phyloP scores from a whole-genome alignment of 2,113 vertebrate genomes.

The Nyctereutes procyonoides region DNA sequence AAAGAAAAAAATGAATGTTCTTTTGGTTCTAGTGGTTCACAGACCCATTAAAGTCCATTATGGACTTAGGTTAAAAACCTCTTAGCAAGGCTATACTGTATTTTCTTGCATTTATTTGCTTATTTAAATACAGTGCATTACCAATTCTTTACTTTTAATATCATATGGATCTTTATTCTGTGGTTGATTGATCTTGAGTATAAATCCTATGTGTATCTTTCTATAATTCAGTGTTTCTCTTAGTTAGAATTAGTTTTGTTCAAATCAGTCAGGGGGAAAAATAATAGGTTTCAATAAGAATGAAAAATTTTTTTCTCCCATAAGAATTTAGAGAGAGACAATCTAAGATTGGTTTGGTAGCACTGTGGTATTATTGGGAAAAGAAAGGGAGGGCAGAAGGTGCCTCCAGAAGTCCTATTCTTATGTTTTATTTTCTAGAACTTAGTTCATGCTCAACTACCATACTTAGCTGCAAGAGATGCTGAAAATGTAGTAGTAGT shows the following conservation, averaged over 20 bases:
- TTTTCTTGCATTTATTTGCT: conserved; percentile 54
- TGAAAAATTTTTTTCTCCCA: background rate
- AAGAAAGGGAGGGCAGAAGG: background rate
- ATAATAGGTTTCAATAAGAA: conserved; percentile 49
- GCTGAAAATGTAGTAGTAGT: background rate
- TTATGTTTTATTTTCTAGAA: conserved; percentile 18
- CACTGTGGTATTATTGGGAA: background rate
- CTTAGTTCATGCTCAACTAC: background rate
- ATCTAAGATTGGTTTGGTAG: background rate
- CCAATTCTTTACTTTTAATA: conserved; percentile 47
- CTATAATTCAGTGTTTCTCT: background rate
- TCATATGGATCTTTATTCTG: conserved; percentile 11
- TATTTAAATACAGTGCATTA: conserved; percentile 23
- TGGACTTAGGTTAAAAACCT: conserved; percentile 37
- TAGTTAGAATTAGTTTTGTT: background rate
- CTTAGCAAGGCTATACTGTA: background rate
- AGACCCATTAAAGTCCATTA: background rate
- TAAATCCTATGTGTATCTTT: conserved; percentile 38
- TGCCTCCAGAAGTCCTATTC: background rate
- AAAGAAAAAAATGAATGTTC: background rate
- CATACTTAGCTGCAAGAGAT: background rate
- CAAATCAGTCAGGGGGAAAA: background rate
- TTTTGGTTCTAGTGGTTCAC: background rate
- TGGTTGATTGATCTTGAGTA: conserved; percentile 3
- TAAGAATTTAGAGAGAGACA: background rate